Percentiles rank a stretch among this genome's conserved stretches.
These are phyloP conservation scores for Phoenicopterus ruber DNA, from an alignment of 2,113 vertebrate genomes.

Conservation along the genomic window DNA sequence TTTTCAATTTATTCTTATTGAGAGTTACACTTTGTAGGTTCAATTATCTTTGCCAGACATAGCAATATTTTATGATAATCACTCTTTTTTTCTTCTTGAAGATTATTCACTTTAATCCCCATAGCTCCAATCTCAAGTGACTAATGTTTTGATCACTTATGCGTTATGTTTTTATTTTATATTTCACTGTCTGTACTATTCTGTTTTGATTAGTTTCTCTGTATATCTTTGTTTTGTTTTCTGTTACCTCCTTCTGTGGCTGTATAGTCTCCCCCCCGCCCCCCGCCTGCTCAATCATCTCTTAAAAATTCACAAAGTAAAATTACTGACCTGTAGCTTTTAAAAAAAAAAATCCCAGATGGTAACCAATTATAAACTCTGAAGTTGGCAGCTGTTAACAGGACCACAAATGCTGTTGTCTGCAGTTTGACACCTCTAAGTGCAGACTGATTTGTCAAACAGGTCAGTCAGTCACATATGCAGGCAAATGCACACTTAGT, in stretches of 20 bases:
- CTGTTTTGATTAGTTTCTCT: not conserved
- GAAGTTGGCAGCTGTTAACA: conserved; percentile 6
- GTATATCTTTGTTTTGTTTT: not conserved
- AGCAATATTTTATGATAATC: not conserved
- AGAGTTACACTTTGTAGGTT: not conserved
- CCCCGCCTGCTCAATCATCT: not conserved
- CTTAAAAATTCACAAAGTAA: not conserved
- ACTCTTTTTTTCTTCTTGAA: not conserved
- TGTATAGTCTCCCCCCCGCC: not conserved
- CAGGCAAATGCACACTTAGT: not conserved
- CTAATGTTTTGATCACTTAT: not conserved
- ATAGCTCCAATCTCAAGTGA: not conserved
- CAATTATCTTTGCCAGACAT: not conserved
- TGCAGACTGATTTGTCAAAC: not conserved
- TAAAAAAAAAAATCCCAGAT: not conserved
- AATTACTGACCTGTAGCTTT: not conserved
- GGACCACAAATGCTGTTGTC: not conserved
- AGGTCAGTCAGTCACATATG: not conserved
- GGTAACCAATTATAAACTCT: not conserved
- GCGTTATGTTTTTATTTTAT: not conserved
- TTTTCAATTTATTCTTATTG: conserved; percentile 20
- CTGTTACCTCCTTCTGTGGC: not conserved
- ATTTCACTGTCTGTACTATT: not conserved
- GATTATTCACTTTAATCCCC: not conserved
- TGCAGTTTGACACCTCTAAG: not conserved